Evolutionary conservation across 2,888 invertebrate genomes (phyloP).

Genomic region (Hemistola chrysoprasaria): DNA sequence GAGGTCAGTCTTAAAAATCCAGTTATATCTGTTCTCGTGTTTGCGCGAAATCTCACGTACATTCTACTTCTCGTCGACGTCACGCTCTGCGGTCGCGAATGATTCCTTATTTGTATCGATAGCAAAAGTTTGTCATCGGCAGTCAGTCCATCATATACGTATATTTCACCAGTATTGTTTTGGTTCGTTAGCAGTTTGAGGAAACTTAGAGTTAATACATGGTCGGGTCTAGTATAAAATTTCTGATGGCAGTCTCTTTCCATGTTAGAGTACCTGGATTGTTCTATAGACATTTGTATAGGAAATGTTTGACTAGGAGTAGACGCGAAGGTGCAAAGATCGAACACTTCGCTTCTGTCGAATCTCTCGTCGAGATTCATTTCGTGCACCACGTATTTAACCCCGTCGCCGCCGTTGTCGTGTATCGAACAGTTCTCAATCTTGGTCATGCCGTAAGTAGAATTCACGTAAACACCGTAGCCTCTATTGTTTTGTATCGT

Average conservation of each 20-base stretch:
- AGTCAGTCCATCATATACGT: constrained; percentile 90
- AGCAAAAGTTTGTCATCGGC: constrained; percentile 86
- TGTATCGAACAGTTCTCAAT: constrained; percentile 90
- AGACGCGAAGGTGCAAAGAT: constrained; percentile 92
- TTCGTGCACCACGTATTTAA: constrained; percentile 93
- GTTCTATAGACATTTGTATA: constrained; percentile 90
- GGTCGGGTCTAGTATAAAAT: constrained; percentile 89
- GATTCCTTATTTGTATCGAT: constrained; percentile 89
- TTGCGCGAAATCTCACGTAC: constrained; percentile 89
- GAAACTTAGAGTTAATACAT: constrained; percentile 93
- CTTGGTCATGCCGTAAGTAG: constrained; percentile 90
- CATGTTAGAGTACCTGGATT: constrained; percentile 87
- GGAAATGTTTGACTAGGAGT: constrained; percentile 94
- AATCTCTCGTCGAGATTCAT: constrained; percentile 88
- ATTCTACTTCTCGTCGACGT: constrained; percentile 91
- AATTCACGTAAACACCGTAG: constrained; percentile 94
- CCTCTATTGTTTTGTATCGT: constrained; percentile 93
- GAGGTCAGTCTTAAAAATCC: constrained; percentile 91
- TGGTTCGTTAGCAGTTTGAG: constrained; percentile 89
- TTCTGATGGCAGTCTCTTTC: constrained; percentile 89
- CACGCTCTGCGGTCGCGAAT: constrained; percentile 93
- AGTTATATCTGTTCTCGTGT: constrained; percentile 86
- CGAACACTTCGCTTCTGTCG: constrained; percentile 89
- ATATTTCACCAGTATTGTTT: constrained; percentile 88
- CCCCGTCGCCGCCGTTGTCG: constrained; percentile 95